Evolutionary conservation across 2,797 vertebrate genomes (phyloP).

Genomic region (Poecilia gillii): DNA sequence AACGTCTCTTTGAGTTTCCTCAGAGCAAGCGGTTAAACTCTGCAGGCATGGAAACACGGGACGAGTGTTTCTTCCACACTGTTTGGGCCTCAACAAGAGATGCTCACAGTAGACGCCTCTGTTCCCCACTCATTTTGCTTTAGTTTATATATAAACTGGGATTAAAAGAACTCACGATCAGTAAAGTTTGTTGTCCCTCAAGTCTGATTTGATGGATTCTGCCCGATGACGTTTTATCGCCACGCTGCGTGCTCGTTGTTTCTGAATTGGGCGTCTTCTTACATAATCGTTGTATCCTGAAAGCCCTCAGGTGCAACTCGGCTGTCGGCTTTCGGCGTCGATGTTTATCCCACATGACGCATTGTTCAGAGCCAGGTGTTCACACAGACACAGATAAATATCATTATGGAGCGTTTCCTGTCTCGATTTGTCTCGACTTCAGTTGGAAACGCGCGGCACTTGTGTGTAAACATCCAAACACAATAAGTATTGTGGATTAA

Average conservation of each 20-base stretch:
- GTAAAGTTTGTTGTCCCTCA: neutral
- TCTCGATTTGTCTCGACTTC: constrained; percentile 62
- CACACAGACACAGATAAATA: constrained; percentile 50
- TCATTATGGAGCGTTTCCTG: constrained; percentile 77
- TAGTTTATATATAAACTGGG: neutral
- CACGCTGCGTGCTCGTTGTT: neutral
- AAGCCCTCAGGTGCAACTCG: constrained; percentile 23
- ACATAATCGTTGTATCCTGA: constrained; percentile 1
- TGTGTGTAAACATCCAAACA: constrained; percentile 72
- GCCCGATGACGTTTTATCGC: neutral
- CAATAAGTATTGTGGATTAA: constrained; percentile 83
- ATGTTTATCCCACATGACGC: constrained; percentile 59
- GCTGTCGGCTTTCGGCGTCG: constrained; percentile 43
- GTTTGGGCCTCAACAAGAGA: neutral
- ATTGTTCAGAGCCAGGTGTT: constrained; percentile 76
- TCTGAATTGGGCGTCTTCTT: constrained; percentile 10
- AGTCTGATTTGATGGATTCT: neutral
- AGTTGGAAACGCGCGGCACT: constrained; percentile 62
- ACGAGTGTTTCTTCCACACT: neutral
- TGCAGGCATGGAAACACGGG: neutral
- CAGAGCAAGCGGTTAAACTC: neutral
- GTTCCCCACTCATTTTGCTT: neutral
- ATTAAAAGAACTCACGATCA: neutral
- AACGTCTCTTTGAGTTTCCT: neutral
- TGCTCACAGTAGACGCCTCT: neutral